Conservation (phyloP, 2,113 vertebrate genomes). For the Aleadryas rufinucha region DNA sequence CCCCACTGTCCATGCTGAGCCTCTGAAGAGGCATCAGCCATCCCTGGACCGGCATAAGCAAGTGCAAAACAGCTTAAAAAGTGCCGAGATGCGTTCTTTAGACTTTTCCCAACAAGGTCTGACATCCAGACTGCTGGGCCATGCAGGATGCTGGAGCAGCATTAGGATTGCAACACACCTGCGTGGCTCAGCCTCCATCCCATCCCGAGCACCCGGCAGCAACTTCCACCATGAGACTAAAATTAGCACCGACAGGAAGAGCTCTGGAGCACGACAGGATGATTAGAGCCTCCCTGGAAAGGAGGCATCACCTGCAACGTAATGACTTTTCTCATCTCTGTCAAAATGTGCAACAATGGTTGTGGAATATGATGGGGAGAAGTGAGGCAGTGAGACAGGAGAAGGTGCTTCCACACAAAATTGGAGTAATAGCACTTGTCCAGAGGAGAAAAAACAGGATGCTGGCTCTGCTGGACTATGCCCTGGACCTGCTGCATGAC, state of each 20-base stretch:
- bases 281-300: slow-evolving; percentile 14
- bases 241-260: slow-evolving; percentile 21
- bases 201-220: neutral
- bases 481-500: neutral
- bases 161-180: neutral
- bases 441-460: neutral
- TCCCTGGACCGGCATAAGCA: neutral
- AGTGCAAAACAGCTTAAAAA: neutral
- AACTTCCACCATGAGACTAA: neutral
- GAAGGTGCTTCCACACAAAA: neutral
- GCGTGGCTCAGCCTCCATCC: neutral
- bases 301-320: neutral
- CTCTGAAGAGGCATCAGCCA: neutral
- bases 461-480: neutral
- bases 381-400: neutral
- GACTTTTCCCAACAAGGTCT: neutral
- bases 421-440: neutral
- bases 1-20: neutral
- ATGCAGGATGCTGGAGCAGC: neutral
- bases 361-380: neutral
- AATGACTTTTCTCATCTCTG: neutral
- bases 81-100: neutral
- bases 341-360: neutral
- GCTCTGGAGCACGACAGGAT: neutral
- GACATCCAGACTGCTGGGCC: neutral